These are phyloP conservation scores for Trogon surrucura DNA, from an alignment of 2,113 vertebrate species.

Conservation along the genomic window DNA sequence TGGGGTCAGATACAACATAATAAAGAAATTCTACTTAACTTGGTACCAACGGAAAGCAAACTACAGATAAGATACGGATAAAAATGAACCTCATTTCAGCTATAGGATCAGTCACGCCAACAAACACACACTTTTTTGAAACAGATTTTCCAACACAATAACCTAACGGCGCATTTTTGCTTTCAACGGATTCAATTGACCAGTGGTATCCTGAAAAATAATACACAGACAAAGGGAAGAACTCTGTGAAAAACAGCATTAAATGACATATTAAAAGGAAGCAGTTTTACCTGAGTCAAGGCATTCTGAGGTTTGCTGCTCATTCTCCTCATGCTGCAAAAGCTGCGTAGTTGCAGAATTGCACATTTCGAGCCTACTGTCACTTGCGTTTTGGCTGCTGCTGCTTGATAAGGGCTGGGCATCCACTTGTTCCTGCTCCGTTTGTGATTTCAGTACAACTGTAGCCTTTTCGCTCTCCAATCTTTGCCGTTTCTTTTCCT, in stretches of 20 bases:
- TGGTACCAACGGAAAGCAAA: background rate
- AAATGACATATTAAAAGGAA: background rate
- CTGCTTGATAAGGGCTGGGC: slow-evolving; percentile 32
- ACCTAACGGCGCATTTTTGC: background rate
- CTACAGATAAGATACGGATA: background rate
- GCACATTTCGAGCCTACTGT: slow-evolving; percentile 46
- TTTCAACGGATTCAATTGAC: background rate
- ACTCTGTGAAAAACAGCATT: background rate
- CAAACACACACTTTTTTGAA: background rate
- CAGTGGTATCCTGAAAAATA: background rate
- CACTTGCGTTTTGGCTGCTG: slow-evolving; percentile 52
- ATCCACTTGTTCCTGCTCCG: slow-evolving; percentile 57
- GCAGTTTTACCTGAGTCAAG: slow-evolving; percentile 73
- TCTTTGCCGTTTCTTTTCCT: slow-evolving; percentile 76
- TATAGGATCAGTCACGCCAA: background rate
- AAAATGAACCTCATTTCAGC: background rate
- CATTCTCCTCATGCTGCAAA: slow-evolving; percentile 73
- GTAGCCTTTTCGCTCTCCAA: slow-evolving; percentile 49
- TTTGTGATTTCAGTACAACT: background rate
- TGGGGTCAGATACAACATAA: background rate
- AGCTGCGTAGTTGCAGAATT: slow-evolving; percentile 69
- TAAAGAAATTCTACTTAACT: background rate
- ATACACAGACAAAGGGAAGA: background rate
- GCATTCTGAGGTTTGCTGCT: slow-evolving; percentile 77
- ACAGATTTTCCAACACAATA: background rate